Percentiles rank a stretch among this genome's conserved stretches.
Conservation (phyloP, 64 coral and sea anemone genomes). For the Astreopora myriophthalma region DNA sequence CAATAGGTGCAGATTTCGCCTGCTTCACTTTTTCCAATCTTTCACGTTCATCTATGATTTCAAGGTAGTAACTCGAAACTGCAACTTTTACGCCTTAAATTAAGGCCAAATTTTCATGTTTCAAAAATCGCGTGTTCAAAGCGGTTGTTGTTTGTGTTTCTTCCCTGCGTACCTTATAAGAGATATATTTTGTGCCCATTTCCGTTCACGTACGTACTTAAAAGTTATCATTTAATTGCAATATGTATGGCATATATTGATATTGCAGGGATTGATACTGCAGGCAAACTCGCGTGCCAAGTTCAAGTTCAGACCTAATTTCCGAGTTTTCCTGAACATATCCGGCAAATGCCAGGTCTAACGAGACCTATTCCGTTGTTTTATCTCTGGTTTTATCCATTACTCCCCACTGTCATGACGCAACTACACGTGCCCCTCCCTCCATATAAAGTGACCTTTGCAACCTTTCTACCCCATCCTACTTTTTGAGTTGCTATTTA, state of each 20-base stretch:
- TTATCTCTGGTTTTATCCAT: too few species aligned
- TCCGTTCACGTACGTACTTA: not conserved
- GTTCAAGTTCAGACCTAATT: not conserved
- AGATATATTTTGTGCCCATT: not conserved
- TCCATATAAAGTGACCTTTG: not conserved
- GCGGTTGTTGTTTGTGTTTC: not conserved
- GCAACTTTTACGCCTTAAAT: not conserved
- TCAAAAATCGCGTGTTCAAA: conserved; percentile 13
- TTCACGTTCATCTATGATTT: too few species aligned
- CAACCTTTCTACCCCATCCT: too few species aligned
- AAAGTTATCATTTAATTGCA: not conserved
- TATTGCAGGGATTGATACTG: not conserved
- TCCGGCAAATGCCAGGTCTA: not conserved
- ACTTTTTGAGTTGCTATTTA: too few species aligned
- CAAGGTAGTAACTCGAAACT: not conserved
- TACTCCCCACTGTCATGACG: too few species aligned
- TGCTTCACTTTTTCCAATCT: too few species aligned
- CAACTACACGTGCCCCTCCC: too few species aligned
- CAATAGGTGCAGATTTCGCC: too few species aligned
- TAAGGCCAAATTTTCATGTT: not conserved
- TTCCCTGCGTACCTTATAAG: not conserved
- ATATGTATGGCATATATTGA: not conserved
- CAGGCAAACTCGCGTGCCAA: not conserved
- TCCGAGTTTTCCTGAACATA: not conserved
- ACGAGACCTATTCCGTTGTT: not conserved